Evolutionary conservation across 2,888 invertebrate genomes (phyloP), one percentile per base, ranked within the genome.

Genomic region (Aspidiotus destructor): DNA sequence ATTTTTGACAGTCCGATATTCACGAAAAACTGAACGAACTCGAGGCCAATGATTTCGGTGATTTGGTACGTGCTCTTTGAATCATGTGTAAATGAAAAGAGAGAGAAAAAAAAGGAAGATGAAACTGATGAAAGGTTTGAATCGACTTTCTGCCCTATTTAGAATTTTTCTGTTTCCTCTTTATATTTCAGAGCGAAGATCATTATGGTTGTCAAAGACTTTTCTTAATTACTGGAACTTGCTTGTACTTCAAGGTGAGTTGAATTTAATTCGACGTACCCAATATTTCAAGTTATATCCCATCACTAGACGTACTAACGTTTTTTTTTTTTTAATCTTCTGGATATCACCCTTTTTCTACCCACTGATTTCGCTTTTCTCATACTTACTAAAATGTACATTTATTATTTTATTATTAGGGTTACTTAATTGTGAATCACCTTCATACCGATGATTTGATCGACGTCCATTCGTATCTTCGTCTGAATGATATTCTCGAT

Each of bases 401-500:
- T 28, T 28, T 28, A 28, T 28, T 28, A 5, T 15, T 55, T 3
- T 64, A 41, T 67, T 53, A 8, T 10, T 79, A 85, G 73, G 87
- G 86, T 15, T 87, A 87, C 76, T 79, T 93, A 70, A 76, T 94
- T 58, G 85, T 87, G 70, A 88, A 87, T 8, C 92, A 93, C 77
- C 80, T 93, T 72, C 84, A 85, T 71, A 81, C 85, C 64, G 84
- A 85, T 70, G 88, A 91, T 77, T 80, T 90, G 65, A 80, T 84
- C 58, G 88, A 90, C 75, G 82, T 92, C 1, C 85, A 89, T 75
- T 82, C 86, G 17, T 90, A 85, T 76, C 81, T 91, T 69, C 84
- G 85, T 72, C 82, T 87, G 72, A 86, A 88, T 74, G 89, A 89
- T 6, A 79, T 93, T 64, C 80, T 91, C 52, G 83, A 85, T 75